These are phyloP conservation scores for Pseudochromis fuscus DNA, from an alignment of 2,797 vertebrate species.

Conservation along the genomic window DNA sequence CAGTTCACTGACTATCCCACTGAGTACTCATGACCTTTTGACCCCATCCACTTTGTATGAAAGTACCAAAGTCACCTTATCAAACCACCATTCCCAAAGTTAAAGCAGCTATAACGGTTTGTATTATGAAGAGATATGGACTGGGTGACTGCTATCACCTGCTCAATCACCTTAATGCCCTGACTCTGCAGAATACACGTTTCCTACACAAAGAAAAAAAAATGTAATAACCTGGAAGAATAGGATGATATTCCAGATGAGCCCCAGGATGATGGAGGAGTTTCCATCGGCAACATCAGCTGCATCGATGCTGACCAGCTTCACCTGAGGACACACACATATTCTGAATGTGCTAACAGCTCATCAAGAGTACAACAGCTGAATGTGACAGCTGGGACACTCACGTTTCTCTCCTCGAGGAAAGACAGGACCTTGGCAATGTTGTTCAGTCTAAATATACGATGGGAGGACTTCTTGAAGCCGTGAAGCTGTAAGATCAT, in stretches of 20 bases:
- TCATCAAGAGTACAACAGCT: not conserved
- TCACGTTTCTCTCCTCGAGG: slow-evolving; percentile 96
- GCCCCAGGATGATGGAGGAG: slow-evolving; percentile 95
- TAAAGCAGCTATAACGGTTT: too few relatives aligned
- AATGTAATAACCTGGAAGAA: slow-evolving; percentile 92
- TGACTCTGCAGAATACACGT: too few relatives aligned
- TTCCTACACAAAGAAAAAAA: not conserved
- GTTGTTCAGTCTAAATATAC: slow-evolving; percentile 97
- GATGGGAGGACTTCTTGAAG: slow-evolving; percentile 94
- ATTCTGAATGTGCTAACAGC: not conserved
- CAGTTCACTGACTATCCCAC: too few relatives aligned
- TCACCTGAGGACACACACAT: slow-evolving; percentile 86
- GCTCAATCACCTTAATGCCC: too few relatives aligned
- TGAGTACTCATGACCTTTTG: too few relatives aligned
- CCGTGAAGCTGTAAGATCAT: slow-evolving; percentile 88
- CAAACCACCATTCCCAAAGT: too few relatives aligned
- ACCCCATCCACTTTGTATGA: too few relatives aligned
- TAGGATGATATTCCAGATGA: slow-evolving; percentile 99
- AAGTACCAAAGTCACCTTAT: too few relatives aligned
- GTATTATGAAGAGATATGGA: too few relatives aligned
- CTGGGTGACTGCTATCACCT: too few relatives aligned
- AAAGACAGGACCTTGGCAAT: slow-evolving; percentile 96
- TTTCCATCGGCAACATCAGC: slow-evolving; percentile 96
- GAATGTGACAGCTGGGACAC: slow-evolving; percentile 69
- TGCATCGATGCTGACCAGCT: slow-evolving; percentile 96